Conservation (phyloP, 2,113 vertebrate species). For the Mirounga angustirostris region DNA sequence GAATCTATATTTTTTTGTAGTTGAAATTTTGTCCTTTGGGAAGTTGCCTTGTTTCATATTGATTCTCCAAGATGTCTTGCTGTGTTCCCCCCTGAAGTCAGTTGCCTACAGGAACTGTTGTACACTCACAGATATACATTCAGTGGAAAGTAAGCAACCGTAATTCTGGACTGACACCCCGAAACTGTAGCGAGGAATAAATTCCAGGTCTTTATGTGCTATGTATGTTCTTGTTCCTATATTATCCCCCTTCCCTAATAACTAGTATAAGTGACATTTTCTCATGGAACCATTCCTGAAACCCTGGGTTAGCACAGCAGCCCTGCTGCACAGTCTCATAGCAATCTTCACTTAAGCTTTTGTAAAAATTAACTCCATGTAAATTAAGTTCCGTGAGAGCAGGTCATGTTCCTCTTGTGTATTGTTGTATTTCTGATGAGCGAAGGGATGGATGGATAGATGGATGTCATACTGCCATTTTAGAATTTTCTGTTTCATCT, state of each 20-base stretch:
- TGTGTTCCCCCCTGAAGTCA: not conserved
- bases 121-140: not conserved
- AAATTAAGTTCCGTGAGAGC: not conserved
- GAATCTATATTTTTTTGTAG: not conserved
- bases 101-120: not conserved
- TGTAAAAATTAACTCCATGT: not conserved
- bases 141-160: not conserved
- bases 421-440: not conserved
- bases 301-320: not conserved
- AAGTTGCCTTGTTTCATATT: not conserved
- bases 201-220: not conserved
- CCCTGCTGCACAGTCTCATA: not conserved
- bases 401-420: not conserved
- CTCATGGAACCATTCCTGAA: not conserved
- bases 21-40: slow-evolving; percentile 34
- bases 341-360: not conserved
- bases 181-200: not conserved
- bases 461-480: not conserved
- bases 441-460: not conserved
- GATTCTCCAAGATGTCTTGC: slow-evolving; percentile 2
- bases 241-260: not conserved
- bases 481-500: not conserved
- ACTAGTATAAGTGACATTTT: not conserved
- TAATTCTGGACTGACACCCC: not conserved
- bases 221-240: not conserved